A percentile compares a stretch with the other conserved stretches of the same genome.
phyloP scores from a whole-genome alignment of 2,888 invertebrate genomes.

The Napeogenes inachia region DNA sequence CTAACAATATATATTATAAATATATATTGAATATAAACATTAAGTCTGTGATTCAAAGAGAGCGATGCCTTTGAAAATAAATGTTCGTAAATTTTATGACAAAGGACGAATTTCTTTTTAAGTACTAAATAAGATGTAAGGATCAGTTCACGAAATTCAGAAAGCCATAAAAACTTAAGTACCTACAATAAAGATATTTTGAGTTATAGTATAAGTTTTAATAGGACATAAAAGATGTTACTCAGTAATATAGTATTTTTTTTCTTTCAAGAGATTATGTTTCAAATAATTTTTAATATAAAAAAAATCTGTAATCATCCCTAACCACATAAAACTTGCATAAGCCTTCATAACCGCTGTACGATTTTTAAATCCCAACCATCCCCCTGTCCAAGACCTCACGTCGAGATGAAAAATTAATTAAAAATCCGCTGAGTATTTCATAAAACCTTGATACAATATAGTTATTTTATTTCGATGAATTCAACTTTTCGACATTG shows the following conservation, averaged over 20 bases:
- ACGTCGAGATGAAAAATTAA: slow-evolving; percentile 27
- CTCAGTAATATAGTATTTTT: background rate
- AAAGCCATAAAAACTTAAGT: slow-evolving; percentile 3
- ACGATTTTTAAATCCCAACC: slow-evolving; percentile 18
- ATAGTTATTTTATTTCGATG: no score
- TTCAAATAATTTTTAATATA: background rate
- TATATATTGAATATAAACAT: background rate
- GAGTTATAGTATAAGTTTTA: slow-evolving; percentile 3
- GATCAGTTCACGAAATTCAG: slow-evolving; percentile 4
- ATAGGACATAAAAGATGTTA: background rate
- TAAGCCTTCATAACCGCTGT: background rate
- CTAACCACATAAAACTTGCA: slow-evolving; percentile 1
- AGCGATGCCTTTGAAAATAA: slow-evolving; percentile 1
- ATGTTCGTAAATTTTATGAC: slow-evolving; percentile 5
- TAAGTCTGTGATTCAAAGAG: slow-evolving; percentile 6
- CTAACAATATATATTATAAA: background rate
- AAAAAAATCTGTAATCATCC: background rate
- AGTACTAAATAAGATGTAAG: slow-evolving; percentile 2
- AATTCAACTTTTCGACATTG: no score
- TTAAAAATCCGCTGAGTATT: slow-evolving; percentile 23
- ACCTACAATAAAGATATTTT: slow-evolving; percentile 3
- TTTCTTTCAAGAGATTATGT: no score
- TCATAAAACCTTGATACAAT: background rate
- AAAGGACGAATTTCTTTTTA: slow-evolving; percentile 4
- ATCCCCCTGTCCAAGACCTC: slow-evolving; percentile 9